Conservation (phyloP, 2,888 invertebrate genomes). For the Norana najaformis region DNA sequence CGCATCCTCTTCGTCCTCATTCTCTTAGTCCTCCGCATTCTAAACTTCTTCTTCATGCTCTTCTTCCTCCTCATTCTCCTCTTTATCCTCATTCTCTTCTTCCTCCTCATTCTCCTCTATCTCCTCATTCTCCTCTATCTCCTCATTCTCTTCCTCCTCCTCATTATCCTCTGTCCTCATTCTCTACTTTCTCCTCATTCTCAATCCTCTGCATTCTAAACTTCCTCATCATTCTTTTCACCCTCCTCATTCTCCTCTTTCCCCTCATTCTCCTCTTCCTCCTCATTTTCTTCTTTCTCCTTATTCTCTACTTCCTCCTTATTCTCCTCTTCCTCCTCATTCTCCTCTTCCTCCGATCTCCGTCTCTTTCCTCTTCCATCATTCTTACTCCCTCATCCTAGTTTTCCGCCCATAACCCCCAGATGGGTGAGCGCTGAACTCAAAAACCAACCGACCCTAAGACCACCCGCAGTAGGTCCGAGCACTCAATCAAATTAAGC, state of each 20-base stretch:
- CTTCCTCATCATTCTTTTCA: neutral
- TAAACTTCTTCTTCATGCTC: neutral
- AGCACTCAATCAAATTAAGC: neutral
- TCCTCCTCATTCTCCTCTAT: no score
- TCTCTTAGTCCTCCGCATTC: neutral
- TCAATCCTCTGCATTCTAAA: neutral
- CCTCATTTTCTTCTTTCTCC: no score
- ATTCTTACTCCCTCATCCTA: no score
- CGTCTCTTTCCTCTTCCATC: neutral
- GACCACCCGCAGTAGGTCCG: neutral
- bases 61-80: neutral
- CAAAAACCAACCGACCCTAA: neutral
- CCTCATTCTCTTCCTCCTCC: no score
- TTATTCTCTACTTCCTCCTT: no score
- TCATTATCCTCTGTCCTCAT: neutral
- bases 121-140: no score
- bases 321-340: no score
- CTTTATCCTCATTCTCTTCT: neutral
- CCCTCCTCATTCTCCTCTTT: neutral
- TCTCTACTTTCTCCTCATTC: neutral
- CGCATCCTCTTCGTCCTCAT: neutral
- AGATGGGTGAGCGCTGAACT: neutral
- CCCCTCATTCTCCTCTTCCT: neutral
- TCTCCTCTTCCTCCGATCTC: neutral
- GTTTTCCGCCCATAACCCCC: neutral